Evolutionary conservation across 2,113 vertebrate genomes (phyloP), one percentile per base, ranked within the genome.

Genomic region (Serinus canaria): DNA sequence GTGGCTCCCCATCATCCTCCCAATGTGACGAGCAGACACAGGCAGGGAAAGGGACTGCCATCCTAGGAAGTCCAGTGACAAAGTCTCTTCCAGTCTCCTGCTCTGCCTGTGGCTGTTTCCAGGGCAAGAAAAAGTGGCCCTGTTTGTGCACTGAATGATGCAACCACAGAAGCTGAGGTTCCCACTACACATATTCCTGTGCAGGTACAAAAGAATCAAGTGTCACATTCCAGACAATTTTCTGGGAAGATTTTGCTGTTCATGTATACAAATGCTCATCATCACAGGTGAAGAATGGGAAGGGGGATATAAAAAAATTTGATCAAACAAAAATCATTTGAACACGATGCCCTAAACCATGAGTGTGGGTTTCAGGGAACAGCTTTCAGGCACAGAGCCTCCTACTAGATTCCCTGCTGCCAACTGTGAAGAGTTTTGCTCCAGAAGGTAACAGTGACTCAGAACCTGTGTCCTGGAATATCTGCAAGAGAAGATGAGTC

Each of bases 371-470:
- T 83, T 70, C 43, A 69, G 72, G 72, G 79, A 94, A 78, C 64
- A 92, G 89, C 56, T 89, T 64, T 60, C 69, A 92, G 67, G 69
- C 86, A 91, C 68, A 87, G 80, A 88, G 74, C 88, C 79, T 95
- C 87, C 89, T 44, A 73, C 91, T 5, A 52, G n/a, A 60, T 73
- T 92, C 82, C 47, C 85, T 78, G 55, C 75, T 86, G 85, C 90
- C 85, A 94, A 66, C 49, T 69, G 87, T 5, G 28, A 83, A 68
- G 78, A 69, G 84, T 67, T 91, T 66, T 91, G 55, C 88, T 88
- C 50, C 91, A 95, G 91, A 91, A 95, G 63, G 60, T 59, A 77
- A 88, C n/a, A 67, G 85, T 56, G 76, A 94, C 66, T 93, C 92
- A 83, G 79, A 93, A 70, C 87, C 91, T 69, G 79, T 1, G 33